Evolutionary conservation across 1,140 invertebrate species (phyloP).

Genomic region (Drosophila mayri): DNA sequence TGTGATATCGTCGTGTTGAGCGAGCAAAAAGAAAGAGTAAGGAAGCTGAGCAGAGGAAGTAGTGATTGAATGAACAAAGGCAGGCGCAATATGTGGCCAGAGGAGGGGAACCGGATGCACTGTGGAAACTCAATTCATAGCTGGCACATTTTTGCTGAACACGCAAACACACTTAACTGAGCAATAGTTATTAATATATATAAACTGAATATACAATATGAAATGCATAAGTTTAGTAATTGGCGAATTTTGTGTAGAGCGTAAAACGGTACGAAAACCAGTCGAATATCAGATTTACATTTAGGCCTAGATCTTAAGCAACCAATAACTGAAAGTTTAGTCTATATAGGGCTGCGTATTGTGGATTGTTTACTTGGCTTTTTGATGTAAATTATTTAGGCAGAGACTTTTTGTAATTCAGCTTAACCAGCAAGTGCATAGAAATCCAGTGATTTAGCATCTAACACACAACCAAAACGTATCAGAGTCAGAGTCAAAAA

Average conservation of each 20-base stretch:
- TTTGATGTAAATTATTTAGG: slow-evolving; percentile 68
- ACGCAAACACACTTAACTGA: slow-evolving; percentile 77
- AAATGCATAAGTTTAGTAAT: slow-evolving; percentile 77
- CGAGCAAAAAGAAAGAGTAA: slow-evolving; percentile 62
- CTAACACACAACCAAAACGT: slow-evolving; percentile 62
- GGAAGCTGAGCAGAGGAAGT: no score
- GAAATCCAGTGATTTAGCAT: slow-evolving; percentile 74
- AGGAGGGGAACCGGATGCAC: slow-evolving; percentile 34
- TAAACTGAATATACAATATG: slow-evolving; percentile 56
- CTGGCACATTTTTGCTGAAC: slow-evolving; percentile 69
- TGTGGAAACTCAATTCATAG: slow-evolving; percentile 57
- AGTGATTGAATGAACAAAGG: background rate
- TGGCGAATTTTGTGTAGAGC: slow-evolving; percentile 81
- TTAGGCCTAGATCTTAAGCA: slow-evolving; percentile 75
- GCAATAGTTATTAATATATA: slow-evolving; percentile 75
- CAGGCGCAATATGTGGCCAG: background rate
- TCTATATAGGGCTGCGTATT: slow-evolving; percentile 65
- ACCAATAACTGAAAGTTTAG: slow-evolving; percentile 71
- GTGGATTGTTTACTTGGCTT: slow-evolving; percentile 64
- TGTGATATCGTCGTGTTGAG: slow-evolving; percentile 82
- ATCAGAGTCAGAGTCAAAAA: slow-evolving; percentile 54
- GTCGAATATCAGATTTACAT: slow-evolving; percentile 79
- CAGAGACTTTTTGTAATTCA: slow-evolving; percentile 67
- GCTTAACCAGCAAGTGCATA: slow-evolving; percentile 51
- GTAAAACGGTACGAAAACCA: slow-evolving; percentile 62